Percentiles rank a stretch among this genome's conserved stretches.
These are phyloP conservation scores for Simalia tracyae DNA, from an alignment of 2,797 vertebrate species.

Conservation along the genomic window DNA sequence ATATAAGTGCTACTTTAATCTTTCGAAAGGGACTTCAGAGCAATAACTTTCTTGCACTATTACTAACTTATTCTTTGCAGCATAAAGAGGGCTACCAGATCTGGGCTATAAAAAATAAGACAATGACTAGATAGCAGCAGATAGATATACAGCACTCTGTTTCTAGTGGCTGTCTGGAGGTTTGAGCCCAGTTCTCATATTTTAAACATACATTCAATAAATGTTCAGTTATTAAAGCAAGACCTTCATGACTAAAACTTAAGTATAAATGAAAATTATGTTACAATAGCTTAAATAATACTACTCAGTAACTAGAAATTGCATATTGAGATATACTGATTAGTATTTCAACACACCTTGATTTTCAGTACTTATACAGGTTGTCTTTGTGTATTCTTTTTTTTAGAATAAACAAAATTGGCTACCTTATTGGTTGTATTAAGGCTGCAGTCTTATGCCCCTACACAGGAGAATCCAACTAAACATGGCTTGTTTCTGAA, in stretches of 20 bases:
- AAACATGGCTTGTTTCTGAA: too few species aligned
- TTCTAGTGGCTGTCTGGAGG: too few species aligned
- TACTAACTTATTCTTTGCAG: slow-evolving; percentile 1
- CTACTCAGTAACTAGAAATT: neutral
- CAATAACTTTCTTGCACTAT: neutral
- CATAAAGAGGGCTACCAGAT: too few species aligned
- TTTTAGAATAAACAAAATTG: neutral
- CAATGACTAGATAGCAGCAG: too few species aligned
- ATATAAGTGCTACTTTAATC: neutral
- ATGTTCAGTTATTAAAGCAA: neutral
- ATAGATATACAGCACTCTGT: too few species aligned
- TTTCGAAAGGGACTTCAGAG: neutral
- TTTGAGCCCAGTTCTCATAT: too few species aligned
- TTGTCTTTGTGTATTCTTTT: neutral
- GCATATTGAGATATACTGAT: neutral
- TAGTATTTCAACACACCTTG: neutral
- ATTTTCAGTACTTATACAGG: neutral
- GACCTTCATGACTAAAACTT: neutral
- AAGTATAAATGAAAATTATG: too few species aligned
- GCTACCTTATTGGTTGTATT: neutral
- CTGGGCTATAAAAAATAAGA: too few species aligned
- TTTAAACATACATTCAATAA: fast-evolving
- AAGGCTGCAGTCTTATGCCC: neutral
- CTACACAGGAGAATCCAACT: too few species aligned
- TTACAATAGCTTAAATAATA: too few species aligned